Base-by-base conservation (phyloP, 2,113 vertebrate species). In the Oryzias curvinotus region DNA sequence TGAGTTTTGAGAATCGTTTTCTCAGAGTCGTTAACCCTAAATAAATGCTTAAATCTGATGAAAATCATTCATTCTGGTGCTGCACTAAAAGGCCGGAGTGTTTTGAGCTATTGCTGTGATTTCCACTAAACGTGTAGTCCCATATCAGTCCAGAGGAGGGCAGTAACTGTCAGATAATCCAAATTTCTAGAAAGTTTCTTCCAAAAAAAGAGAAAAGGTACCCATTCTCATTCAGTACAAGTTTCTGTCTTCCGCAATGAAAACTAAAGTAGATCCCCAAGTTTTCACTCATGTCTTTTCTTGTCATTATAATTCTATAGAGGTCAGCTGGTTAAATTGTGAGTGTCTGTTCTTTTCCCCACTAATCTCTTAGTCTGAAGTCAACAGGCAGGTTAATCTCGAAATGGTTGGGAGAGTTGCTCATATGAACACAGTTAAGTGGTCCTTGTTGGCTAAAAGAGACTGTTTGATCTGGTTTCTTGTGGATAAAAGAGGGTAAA, bases 301-400 rank as follows among this genome's bases (percentile, higher is more conserved):
- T 55, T 57, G 78, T 84, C 85, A 86, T 87, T 90, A 80, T 67
- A 59, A 90, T 87, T 88, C 83, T 60, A 49, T 43, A 48, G 59
- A 64, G 57, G 75, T 48, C 64, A 68, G 18, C 64, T 36, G 47
- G 60, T 67, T 61, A 78, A 88, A 83, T 74, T 71, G 70, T 63
- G 69, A 83, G 77, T 69, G 65, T 74, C 69, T 78, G 79, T 75
- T 71, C 74, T 74, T 73, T 80, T 73, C 66, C 62, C 71, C 1
- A 28, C 77, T 88, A 86, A 86, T 88, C 85, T 71, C 75, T 54
- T 59, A 61, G 74, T 58, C 63, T 18, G 71, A 42, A 83, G 79
- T 86, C 84, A 87, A 90, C 75, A 79, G 74, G 84, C 79, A 61
- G 82, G 79, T 85, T 84, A 82, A 88, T 77, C 78, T 45, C 15